phyloP scores from a whole-genome alignment of 1,140 invertebrate species.

The Drosophila nigromelanica region DNA sequence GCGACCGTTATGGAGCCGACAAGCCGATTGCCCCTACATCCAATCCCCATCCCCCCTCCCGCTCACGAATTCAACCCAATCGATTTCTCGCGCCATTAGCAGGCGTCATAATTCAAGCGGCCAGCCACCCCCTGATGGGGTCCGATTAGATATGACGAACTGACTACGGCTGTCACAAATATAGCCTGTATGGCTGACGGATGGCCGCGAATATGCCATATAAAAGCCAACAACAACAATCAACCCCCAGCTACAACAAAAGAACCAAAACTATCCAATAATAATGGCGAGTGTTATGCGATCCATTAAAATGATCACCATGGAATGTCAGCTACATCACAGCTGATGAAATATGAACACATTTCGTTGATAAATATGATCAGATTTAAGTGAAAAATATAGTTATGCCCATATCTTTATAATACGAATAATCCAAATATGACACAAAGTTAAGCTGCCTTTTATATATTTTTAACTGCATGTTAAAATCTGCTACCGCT shows the following conservation, averaged over 20 bases:
- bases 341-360: conserved; percentile 6
- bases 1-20: conserved; percentile 5
- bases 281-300: conserved; percentile 33
- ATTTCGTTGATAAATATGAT: conserved; percentile 5
- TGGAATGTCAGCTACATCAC: not conserved
- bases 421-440: not conserved
- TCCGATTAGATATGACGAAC: conserved; percentile 67
- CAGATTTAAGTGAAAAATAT: not conserved
- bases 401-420: not conserved
- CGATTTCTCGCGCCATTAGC: conserved; percentile 71
- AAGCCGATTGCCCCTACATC: not conserved
- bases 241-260: not conserved
- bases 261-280: conserved; percentile 34
- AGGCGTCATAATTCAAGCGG: conserved; percentile 58
- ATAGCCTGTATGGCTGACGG: conserved; percentile 36
- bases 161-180: conserved; percentile 29
- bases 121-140: conserved; percentile 29
- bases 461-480: not conserved
- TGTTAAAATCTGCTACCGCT: too few relatives aligned
- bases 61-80: conserved; percentile 34
- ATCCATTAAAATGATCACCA: conserved; percentile 11
- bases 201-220: conserved; percentile 28
- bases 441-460: not conserved
- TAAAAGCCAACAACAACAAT: conserved; percentile 20
- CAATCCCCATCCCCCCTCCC: not conserved